Evolutionary conservation across 2,888 invertebrate genomes (phyloP).

Genomic region (Hemistola chrysoprasaria): DNA sequence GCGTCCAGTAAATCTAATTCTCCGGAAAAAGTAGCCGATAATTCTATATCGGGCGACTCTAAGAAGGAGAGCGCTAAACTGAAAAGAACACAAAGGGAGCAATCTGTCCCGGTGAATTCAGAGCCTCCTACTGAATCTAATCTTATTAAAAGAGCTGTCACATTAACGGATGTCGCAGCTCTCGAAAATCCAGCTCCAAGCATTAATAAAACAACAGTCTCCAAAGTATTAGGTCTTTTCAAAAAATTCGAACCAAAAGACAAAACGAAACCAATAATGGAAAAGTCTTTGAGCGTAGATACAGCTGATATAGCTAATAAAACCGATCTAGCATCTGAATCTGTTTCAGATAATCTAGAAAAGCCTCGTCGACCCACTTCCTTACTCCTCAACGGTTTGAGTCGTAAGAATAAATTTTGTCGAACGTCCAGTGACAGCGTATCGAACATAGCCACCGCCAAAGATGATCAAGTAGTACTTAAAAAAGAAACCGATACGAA

Average conservation of each 20-base stretch:
- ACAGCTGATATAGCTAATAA: conserved; percentile 35
- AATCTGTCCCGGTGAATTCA: conserved; percentile 83
- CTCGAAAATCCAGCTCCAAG: conserved; percentile 57
- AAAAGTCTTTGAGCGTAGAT: conserved; percentile 48
- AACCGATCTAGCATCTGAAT: conserved; percentile 38
- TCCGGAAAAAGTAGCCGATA: conserved; percentile 69
- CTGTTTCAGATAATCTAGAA: conserved; percentile 41
- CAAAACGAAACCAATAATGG: conserved; percentile 54
- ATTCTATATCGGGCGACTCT: conserved; percentile 36
- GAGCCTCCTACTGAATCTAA: conserved; percentile 84
- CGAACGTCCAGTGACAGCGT: conserved; percentile 71
- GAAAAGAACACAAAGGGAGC: conserved; percentile 84
- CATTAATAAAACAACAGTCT: conserved; percentile 85
- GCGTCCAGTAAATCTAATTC: conserved; percentile 77
- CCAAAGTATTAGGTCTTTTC: conserved; percentile 89
- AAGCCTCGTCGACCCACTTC: conserved; percentile 80
- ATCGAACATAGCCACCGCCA: conserved; percentile 42
- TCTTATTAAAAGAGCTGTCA: conserved; percentile 87
- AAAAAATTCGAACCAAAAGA: conserved; percentile 87
- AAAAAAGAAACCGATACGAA: conserved; percentile 60
- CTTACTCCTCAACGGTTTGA: conserved; percentile 77
- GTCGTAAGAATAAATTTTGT: conserved; percentile 75
- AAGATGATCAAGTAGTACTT: conserved; percentile 46
- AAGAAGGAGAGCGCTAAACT: conserved; percentile 67
- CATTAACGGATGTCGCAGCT: conserved; percentile 85